Base-by-base conservation (phyloP, 2,113 vertebrate species). In the Solea solea region DNA sequence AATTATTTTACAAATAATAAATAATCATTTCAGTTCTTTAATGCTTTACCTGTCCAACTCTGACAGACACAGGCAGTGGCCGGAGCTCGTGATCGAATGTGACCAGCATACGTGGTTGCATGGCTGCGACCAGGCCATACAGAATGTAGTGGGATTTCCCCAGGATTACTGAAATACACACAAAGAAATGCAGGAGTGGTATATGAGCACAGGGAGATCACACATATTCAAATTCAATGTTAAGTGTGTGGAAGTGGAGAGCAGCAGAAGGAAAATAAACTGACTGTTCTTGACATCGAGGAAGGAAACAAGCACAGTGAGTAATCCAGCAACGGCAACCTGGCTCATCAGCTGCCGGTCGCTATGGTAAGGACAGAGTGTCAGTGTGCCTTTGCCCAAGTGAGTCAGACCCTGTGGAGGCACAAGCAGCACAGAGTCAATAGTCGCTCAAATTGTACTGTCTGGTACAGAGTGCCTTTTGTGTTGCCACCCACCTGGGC, bases 271-370 rank as follows among this genome's bases (percentile, higher is more conserved):
- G 28, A 76, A 78, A 78, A 82, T 42, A 5, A 69, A 96, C 97
- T 95, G 81, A 99, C 98, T 98, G 91, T 98, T 99, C 88, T 98
- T 97, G 87, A 99, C 98, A 21, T 99, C 97, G 55, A 99, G 94
- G 90, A 99, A 99, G 73, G 98, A 99, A 63, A 99, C 96, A 0
- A 99, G 95, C 54, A 98, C 97, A 0, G 98, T 98, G 80, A 99
- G 95, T 44, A 99, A 94, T 41, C 98, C 97, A 0, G 97, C 97
- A 81, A 98, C 97, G 0, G 98, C 98, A 59, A 99, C 97, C 89
- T 98, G 98, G 93, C 97, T 99, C 97, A 99, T 98, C 64, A 99
- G 95, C 94, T 99, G 98, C 76, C 98, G 93, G 88, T 99, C 98
- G 2, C 97, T 98, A 91, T 99, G 98, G 90, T 99, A 99, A 2